Base-by-base conservation (phyloP, 2,888 invertebrate genomes). In the Nematopogon swammerdamellus region DNA sequence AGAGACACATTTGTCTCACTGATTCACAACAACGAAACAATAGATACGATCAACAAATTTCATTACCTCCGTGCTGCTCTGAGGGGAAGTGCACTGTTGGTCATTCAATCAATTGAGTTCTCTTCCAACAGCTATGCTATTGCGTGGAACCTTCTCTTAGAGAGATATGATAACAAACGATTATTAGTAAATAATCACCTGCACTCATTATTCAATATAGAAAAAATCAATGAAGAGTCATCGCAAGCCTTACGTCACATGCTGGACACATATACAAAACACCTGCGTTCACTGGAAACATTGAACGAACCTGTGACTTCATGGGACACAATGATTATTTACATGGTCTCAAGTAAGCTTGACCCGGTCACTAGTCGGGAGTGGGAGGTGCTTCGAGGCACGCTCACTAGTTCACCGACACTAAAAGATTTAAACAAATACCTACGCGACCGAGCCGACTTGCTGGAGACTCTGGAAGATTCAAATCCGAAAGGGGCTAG, bases 321-420 rank as follows among this genome's bases (percentile, higher is more conserved):
- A 3, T 47, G 47, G 47, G 47, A 47, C 18, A 30, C 36, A 10
- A 2, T 47, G 11, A 47, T 47, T 29, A 18, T 47, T 29, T 30
- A 29, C 18, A 8, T 47, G 36, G 18, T 30, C 16, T 30, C 47
- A 2, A 29, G 11, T 16, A 47, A 47, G 29, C 29, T 47, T 14
- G 36, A 47, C n/a, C 16, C 25, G 16, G 30, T 29, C 18, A 47
- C 47, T 16, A 8, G 11, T 16, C 10, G 25, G 4, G 18, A 47
- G 18, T 47, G 47, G 47, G 36, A 47, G 18, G 36, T 18, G 8
- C n/a, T 3, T 18, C 25, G 36, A 3, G 29, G 18, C 14, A 30
- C 16, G 3, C 29, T 47, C 4, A 29, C 16, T 11, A 18, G 5
- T 16, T 14, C 29, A 29, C 47, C 47, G 2, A 47, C 8, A 6